A percentile compares a stretch with the other conserved stretches of the same genome.
Conservation (phyloP, 2,113 vertebrate species). For the Pitta sordida region DNA sequence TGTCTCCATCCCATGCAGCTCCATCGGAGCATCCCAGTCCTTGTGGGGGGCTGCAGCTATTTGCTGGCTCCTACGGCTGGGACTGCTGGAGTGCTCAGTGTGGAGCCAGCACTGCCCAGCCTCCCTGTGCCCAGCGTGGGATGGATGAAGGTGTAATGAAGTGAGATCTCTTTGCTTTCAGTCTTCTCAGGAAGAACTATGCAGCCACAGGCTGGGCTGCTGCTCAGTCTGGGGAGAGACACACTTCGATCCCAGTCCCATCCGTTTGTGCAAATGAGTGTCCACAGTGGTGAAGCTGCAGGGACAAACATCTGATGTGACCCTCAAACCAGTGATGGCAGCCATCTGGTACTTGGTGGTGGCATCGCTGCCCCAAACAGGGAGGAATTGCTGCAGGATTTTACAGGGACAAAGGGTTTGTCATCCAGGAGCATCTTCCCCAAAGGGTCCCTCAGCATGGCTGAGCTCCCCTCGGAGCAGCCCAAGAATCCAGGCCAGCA, state of each 20-base stretch:
- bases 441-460: accelerated
- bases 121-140: neutral
- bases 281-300: accelerated
- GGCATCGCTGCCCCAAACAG: neutral
- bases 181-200: neutral
- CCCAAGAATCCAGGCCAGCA: neutral
- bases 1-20: accelerated
- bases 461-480: neutral
- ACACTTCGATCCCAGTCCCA: accelerated
- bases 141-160: neutral
- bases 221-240: neutral
- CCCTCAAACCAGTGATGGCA: accelerated
- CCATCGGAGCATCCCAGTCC: neutral
- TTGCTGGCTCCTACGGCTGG: neutral
- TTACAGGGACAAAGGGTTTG: neutral
- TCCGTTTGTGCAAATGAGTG: accelerated
- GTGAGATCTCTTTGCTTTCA: neutral
- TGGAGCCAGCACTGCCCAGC: neutral
- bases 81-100: neutral
- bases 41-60: neutral
- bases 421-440: neutral
- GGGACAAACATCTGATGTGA: neutral
- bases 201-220: neutral
- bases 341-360: neutral
- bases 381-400: neutral